phyloP scores from a whole-genome alignment of 35 echinoderm and acorn worm species.

The Nesometra sesokonis region DNA sequence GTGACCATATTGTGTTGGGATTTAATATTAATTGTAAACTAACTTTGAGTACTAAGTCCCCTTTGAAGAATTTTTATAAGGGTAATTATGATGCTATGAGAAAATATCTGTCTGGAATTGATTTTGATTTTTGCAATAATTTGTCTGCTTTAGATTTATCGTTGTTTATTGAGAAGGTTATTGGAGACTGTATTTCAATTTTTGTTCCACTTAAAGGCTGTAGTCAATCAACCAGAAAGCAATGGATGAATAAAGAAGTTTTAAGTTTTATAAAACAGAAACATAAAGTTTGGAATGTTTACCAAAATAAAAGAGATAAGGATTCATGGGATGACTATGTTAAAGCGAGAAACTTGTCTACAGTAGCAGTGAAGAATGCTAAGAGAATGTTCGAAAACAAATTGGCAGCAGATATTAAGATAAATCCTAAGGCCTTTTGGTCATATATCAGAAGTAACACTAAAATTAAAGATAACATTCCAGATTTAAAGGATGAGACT shows the following conservation, averaged over 20 bases:
- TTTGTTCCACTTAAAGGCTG: background rate
- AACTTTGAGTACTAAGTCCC: background rate
- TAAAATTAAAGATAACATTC: no score
- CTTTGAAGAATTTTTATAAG: background rate
- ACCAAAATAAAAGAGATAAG: background rate
- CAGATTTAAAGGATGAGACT: no score
- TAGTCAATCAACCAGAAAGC: background rate
- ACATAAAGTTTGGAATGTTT: background rate
- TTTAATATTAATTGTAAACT: background rate
- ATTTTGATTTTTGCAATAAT: background rate
- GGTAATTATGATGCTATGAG: background rate
- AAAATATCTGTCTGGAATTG: background rate
- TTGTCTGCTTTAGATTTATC: background rate
- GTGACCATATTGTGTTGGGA: constrained; percentile 1
- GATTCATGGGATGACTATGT: background rate
- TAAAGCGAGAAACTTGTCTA: background rate
- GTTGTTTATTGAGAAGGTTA: background rate
- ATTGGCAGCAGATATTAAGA: no score
- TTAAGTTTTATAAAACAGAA: background rate
- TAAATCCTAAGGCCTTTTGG: background rate
- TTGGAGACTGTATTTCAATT: background rate
- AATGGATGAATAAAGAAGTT: background rate
- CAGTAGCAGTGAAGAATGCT: background rate
- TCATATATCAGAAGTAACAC: no score
- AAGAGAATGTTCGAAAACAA: background rate